These are phyloP conservation scores for Trichoplusia ni DNA, from an alignment of 1,140 invertebrate species.

Conservation along the genomic window DNA sequence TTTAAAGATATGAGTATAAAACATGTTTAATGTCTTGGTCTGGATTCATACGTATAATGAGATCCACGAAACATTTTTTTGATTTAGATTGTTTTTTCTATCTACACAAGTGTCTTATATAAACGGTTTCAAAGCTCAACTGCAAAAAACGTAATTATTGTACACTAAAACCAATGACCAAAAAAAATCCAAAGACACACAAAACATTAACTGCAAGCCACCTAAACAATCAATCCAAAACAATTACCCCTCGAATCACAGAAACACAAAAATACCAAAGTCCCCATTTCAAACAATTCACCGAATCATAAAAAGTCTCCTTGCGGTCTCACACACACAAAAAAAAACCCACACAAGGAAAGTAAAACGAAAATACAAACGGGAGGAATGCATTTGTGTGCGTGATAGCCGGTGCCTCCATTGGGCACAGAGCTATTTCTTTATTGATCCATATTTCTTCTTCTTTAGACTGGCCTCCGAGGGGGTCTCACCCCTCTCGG, in stretches of 20 bases:
- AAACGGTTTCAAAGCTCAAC: too few relatives aligned
- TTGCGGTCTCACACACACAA: conserved; percentile 54
- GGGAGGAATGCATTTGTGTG: conserved; percentile 52
- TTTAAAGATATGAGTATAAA: too few relatives aligned
- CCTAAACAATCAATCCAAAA: background rate
- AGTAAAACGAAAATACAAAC: conserved; percentile 38
- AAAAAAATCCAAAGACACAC: too few relatives aligned
- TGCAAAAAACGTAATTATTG: too few relatives aligned
- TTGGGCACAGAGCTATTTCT: conserved; percentile 80
- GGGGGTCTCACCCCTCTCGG: conserved; percentile 34
- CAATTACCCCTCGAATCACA: conserved; percentile 36
- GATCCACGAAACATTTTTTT: too few relatives aligned
- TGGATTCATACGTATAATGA: too few relatives aligned
- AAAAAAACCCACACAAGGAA: conserved; percentile 39
- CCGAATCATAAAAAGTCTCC: conserved; percentile 32
- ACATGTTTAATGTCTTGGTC: too few relatives aligned
- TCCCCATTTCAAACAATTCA: conserved; percentile 4
- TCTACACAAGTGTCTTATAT: too few relatives aligned
- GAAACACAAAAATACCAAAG: conserved; percentile 14
- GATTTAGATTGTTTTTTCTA: too few relatives aligned
- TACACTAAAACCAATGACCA: too few relatives aligned
- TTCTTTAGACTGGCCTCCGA: conserved; percentile 75
- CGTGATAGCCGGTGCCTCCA: conserved; percentile 73
- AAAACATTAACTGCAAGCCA: background rate
- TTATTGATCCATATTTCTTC: conserved; percentile 82